Base-by-base conservation (phyloP, 2,797 vertebrate species). In the Leptodactylus fallax region DNA sequence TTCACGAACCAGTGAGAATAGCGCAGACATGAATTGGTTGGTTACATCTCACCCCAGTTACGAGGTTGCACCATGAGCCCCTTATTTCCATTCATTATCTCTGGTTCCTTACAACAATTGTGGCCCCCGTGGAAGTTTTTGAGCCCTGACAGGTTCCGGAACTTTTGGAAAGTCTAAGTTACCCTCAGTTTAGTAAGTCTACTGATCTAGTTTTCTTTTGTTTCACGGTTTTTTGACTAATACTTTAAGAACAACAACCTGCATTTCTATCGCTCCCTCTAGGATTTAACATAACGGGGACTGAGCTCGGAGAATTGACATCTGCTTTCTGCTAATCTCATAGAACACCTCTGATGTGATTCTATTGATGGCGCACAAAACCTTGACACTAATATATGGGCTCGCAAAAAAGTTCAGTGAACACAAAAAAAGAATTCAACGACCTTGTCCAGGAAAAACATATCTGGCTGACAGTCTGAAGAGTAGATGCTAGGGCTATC, bases 401-500 rank as follows among this genome's bases (percentile, higher is more conserved):
- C 55, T 23, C 6, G 55, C 16, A 82, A 83, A 77, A 58, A 72
- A 76, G 83, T 88, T 85, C 82, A 88, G 27, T 74, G 77, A 88
- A 61, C 83, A 77, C 12, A 81, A 74, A 25, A 36, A 84, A 74
- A 55, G 27, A 88, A 88, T 85, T 85, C 65, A 60, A 23, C 81
- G 87, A 89, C 87, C 87, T 89, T 89, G 87, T 69, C 58, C 60
- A 51, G 77, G 56, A 77, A 82, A 81, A 89, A 81, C 78, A 86
- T 56, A 89, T 58, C 81, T 81, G 79, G n/a, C 49, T 89, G 83
- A 81, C 83, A 89, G 69, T 21, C 79, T 58, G 53, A 56, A 53
- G 84, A 86, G 69, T 67, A 23, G 71, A 76, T 55, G 47, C 47
- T 8, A 53, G 56, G 87, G 83, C 83, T 69, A 82, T 89, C 83